Evolutionary conservation across 2,113 vertebrate genomes (phyloP), one percentile per base, ranked within the genome.

Genomic region (Bos javanicus): DNA sequence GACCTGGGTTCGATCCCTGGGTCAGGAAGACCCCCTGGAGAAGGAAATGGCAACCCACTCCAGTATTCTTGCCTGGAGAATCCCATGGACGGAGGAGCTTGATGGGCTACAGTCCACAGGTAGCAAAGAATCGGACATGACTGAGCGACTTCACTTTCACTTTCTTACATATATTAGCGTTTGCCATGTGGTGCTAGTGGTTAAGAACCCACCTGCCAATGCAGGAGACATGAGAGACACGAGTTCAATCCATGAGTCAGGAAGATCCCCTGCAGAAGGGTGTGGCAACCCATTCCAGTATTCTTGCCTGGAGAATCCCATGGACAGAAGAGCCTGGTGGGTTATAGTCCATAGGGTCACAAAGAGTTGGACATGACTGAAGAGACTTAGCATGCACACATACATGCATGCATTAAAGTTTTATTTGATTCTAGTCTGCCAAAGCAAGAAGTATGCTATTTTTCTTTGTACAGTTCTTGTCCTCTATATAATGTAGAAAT

Each of bases 391-490:
- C 23, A 43, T 76, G 23, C 39, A 43, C 39, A 15, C 36, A 76
- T 39, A 76, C 71, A 0, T 90, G 7, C 1, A 17, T 85, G 10
- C 0, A 39, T 90, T 85, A 78, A 57, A n/a, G 19, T 71, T 88
- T 95, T 81, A 60, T 48, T 80, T 67, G 17, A 46, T 90, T 94
- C 97, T 97, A 10, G 8, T 76, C 14, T 93, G 4, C 26, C 76
- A 13, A 39, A 74, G 23, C 28, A 78, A 28, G 33, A 67, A 71
- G 25, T 6, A 62, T 43, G 25, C 2, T 89, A 21, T 26, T 52
- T 67, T 85, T 86, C 54, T 80, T 97, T 94, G 4, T 81, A 83
- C 0, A 46, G 30, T 81, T 60, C 87, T 74, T 4, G 7, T 87
- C 56, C 30, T 48, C 54, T 87, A 43, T 13, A 74, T 93, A 64